phyloP scores from a whole-genome alignment of 2,797 vertebrate species.

The Enteromius thamalakanensis region DNA sequence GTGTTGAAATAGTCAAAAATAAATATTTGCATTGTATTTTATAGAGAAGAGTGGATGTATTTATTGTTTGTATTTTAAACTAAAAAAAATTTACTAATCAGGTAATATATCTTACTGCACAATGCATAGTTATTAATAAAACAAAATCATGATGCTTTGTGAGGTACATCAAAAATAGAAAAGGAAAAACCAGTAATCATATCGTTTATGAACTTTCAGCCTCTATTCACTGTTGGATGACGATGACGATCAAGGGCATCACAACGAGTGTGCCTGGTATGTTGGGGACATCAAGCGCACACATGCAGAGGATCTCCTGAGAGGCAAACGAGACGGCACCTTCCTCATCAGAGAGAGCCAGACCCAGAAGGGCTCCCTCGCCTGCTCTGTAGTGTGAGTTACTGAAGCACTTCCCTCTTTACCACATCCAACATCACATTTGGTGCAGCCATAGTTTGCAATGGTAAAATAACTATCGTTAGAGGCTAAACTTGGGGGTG shows the following conservation, averaged over 20 bases:
- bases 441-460: background rate
- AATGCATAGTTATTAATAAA: background rate
- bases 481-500: background rate
- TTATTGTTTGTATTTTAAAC: background rate
- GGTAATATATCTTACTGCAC: background rate
- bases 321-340: slow-evolving; percentile 94
- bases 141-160: background rate
- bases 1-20: background rate
- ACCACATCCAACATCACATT: background rate
- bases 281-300: slow-evolving; percentile 93
- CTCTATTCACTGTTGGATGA: slow-evolving; percentile 94
- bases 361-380: slow-evolving; percentile 96
- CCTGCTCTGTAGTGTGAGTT: slow-evolving; percentile 94
- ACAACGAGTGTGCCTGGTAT: slow-evolving; percentile 94
- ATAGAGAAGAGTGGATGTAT: background rate
- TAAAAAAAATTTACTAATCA: background rate
- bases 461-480: background rate
- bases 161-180: background rate
- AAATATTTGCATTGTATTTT: background rate
- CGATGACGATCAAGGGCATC: slow-evolving; percentile 95
- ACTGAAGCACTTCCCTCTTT: slow-evolving; percentile 63
- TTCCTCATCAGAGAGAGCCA: slow-evolving; percentile 96
- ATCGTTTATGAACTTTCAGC: background rate
- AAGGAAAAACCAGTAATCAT: background rate
- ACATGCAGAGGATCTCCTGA: slow-evolving; percentile 90